Conservation (phyloP, 2,888 invertebrate species). For the Drosophila paranaensis region DNA sequence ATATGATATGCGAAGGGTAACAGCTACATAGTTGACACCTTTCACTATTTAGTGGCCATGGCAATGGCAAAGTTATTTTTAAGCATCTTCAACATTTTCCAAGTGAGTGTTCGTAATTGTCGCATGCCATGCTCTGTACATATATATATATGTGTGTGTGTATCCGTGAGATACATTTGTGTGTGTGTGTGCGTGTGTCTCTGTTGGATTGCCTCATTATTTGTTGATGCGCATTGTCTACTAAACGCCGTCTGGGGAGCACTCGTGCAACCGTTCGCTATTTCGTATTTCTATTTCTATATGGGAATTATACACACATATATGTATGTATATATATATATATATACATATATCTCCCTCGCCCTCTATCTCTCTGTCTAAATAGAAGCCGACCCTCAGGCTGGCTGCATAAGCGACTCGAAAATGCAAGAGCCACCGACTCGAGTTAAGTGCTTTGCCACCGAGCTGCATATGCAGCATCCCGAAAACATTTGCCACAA, state of each 20-base stretch:
- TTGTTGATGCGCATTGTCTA: conserved; percentile 54
- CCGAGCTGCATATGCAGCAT: conserved; percentile 26
- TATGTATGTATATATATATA: neutral
- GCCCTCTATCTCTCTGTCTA: conserved; percentile 9
- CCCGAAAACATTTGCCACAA: conserved; percentile 59
- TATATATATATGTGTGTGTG: neutral
- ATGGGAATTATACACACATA: conserved; percentile 27
- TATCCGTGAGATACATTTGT: conserved; percentile 55
- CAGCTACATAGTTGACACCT: conserved; percentile 49
- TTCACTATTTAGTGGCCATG: conserved; percentile 60
- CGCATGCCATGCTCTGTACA: conserved; percentile 32
- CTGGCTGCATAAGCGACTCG: conserved; percentile 14
- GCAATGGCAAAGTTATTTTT: conserved; percentile 49
- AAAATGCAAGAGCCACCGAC: conserved; percentile 18
- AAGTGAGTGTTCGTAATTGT: conserved; percentile 44
- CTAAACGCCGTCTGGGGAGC: conserved; percentile 63
- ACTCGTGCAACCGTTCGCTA: conserved; percentile 23
- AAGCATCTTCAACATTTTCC: conserved; percentile 25
- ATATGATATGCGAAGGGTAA: conserved; percentile 30
- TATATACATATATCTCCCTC: neutral
- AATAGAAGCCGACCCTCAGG: conserved; percentile 21
- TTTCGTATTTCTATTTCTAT: conserved; percentile 40
- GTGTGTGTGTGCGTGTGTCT: conserved; percentile 11
- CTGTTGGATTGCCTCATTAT: conserved; percentile 48
- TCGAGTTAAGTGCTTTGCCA: conserved; percentile 61